phyloP scores from a whole-genome alignment of 1,140 invertebrate species.

The Chrysopa pallens region DNA sequence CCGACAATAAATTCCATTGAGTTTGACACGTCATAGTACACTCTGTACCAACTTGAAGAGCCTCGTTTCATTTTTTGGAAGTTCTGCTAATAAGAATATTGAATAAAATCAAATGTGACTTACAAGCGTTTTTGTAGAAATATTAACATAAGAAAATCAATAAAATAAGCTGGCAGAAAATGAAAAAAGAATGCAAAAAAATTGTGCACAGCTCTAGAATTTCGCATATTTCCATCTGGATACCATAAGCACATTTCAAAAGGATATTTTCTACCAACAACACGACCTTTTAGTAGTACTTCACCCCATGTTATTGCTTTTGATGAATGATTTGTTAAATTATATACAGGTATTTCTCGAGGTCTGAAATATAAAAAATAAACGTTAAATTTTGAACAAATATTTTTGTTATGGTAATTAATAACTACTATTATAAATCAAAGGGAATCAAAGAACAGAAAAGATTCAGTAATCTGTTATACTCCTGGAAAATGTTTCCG shows the following conservation, averaged over 20 bases:
- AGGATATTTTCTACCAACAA: conserved; percentile 22
- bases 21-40: no score
- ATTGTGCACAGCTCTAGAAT: conserved; percentile 29
- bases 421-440: no score
- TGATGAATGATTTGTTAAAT: conserved; percentile 26
- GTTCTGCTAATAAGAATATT: no score
- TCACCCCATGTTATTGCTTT: conserved; percentile 41
- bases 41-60: no score
- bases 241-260: conserved; percentile 41
- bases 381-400: no score
- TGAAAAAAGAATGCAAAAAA: conserved; percentile 37
- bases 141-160: conserved; percentile 36
- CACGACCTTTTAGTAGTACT: conserved; percentile 31
- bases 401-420: no score
- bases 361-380: no score
- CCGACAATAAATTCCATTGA: no score
- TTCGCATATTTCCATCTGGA: conserved; percentile 38
- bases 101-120: conserved; percentile 14
- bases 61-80: no score
- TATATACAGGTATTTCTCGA: conserved; percentile 23
- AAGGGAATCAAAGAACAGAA: no score
- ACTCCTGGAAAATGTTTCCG: no score
- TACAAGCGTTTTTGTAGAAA: conserved; percentile 41
- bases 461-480: no score
- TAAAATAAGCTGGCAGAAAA: conserved; percentile 38